Conservation (phyloP, 2,888 invertebrate species). For the Lingula anatina region DNA sequence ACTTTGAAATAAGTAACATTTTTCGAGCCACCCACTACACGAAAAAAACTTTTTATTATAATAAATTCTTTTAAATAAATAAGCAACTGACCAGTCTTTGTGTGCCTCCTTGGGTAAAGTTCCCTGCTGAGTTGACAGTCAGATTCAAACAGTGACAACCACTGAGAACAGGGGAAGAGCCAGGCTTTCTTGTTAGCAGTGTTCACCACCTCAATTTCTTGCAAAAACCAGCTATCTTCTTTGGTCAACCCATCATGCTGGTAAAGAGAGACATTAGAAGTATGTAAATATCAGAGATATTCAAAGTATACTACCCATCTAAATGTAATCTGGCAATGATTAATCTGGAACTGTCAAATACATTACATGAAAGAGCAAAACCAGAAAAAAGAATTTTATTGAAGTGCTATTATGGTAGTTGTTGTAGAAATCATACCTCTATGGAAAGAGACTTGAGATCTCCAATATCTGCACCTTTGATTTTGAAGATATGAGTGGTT, state of each 20-base stretch:
- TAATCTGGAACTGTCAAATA: too few relatives aligned
- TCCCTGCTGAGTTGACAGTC: conserved; percentile 44
- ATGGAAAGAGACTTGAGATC: conserved; percentile 42
- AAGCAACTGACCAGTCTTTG: conserved; percentile 40
- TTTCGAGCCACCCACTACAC: not conserved
- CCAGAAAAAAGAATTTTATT: too few relatives aligned
- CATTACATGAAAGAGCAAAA: too few relatives aligned
- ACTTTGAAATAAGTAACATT: not conserved
- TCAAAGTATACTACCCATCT: too few relatives aligned
- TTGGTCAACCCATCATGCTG: conserved; percentile 49
- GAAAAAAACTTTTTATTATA: not conserved
- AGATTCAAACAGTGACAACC: conserved; percentile 48
- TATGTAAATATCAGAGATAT: not conserved
- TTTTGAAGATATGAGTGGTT: conserved; percentile 47
- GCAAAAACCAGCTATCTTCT: conserved; percentile 48
- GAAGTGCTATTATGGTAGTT: too few relatives aligned
- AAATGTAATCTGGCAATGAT: too few relatives aligned
- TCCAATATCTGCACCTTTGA: conserved; percentile 46
- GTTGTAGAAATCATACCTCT: too few relatives aligned
- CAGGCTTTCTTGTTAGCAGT: conserved; percentile 39
- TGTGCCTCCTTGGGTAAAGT: conserved; percentile 35
- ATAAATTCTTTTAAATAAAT: not conserved
- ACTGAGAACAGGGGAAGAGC: conserved; percentile 47
- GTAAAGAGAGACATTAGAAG: conserved; percentile 4
- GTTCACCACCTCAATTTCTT: conserved; percentile 46